Evolutionary conservation across 1,140 invertebrate genomes (phyloP), one percentile per base, ranked within the genome.

Genomic region (Zaprionus nigranus): DNA sequence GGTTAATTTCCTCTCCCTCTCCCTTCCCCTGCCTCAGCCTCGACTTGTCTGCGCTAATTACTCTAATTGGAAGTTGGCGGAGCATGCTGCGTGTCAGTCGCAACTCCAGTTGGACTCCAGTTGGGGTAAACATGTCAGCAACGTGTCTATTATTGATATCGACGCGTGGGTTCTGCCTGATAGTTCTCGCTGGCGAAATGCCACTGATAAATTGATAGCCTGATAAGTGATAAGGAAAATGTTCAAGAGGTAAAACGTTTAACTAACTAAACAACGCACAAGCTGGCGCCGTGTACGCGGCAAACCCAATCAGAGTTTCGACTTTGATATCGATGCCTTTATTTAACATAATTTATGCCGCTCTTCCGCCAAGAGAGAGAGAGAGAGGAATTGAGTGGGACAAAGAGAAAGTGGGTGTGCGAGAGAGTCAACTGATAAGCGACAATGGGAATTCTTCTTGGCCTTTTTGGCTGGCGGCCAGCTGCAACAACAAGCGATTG

Each of bases 281-380:
- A 7, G 6, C 40, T n/a, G 46, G 24, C 58, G 54, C 30, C 61
- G 28, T 43, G 46, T 30, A 51, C 30, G 1, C 1, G 46, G 3
- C 20, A n/a, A 28, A 6, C 26, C 12, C 30, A 20, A 78, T 62
- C 65, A 64, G 63, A 61, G 79, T 82, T 71, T 66, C 80, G 49
- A 49, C 26, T 46, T 54, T 46, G 56, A 66, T 73, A 84, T 62
- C 73, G 60, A 26, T 58, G 69, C 46, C 46, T 51, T 22, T 51
- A 34, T 24, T 20, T 11, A 40, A 9, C 81, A 73, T 84, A 81
- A 81, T 81, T 85, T 85, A 85, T 85, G 78, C 53, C 75, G 40
- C 58, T 80, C 67, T 83, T 83, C 68, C 81, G 76, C 56, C 56
- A 70, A 24, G 15, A 22, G 15, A 49, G 49, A 58, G 49, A 58